A percentile compares a stretch with the other conserved stretches of the same genome.
phyloP scores from a whole-genome alignment of 2,113 vertebrate species.

The Syngnathoides biaculeatus region DNA sequence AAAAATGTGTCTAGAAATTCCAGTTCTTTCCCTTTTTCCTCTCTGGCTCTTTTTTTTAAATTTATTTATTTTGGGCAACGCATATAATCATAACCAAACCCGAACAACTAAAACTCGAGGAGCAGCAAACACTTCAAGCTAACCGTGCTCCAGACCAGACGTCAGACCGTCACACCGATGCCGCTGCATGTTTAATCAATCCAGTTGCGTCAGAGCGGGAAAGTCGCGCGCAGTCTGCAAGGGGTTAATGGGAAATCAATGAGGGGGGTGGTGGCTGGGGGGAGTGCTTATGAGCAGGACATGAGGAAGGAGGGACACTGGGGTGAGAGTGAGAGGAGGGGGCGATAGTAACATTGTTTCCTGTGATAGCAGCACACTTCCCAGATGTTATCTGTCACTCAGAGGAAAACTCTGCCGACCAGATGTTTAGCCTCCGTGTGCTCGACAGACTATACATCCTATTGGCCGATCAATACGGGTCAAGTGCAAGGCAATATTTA shows the following conservation, averaged over 20 bases:
- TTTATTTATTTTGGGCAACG: not conserved
- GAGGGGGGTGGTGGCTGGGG: slow-evolving; percentile 66
- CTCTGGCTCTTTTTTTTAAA: too few species aligned
- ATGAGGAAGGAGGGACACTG: slow-evolving; percentile 48
- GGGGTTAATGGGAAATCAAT: slow-evolving; percentile 79
- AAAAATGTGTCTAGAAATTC: not conserved
- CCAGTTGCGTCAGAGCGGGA: slow-evolving; percentile 64
- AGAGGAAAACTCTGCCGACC: slow-evolving; percentile 67
- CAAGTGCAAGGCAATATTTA: slow-evolving; percentile 64
- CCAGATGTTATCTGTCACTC: slow-evolving; percentile 81
- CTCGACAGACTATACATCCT: slow-evolving; percentile 44
- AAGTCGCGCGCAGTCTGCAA: slow-evolving; percentile 66
- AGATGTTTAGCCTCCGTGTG: slow-evolving; percentile 70
- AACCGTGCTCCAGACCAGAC: slow-evolving; percentile 46
- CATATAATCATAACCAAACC: not conserved
- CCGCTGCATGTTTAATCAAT: slow-evolving; percentile 69
- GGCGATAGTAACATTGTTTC: slow-evolving; percentile 70
- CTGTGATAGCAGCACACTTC: slow-evolving; percentile 77
- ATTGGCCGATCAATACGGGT: slow-evolving; percentile 58
- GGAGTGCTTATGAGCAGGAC: slow-evolving; percentile 69
- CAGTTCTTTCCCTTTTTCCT: not conserved
- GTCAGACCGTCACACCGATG: slow-evolving; percentile 53
- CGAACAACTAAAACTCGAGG: slow-evolving; percentile 2
- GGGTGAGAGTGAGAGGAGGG: slow-evolving; percentile 35
- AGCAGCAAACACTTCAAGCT: slow-evolving; percentile 13